phyloP scores from a whole-genome alignment of 1,140 invertebrate genomes.

The Drosophila nasuta region DNA sequence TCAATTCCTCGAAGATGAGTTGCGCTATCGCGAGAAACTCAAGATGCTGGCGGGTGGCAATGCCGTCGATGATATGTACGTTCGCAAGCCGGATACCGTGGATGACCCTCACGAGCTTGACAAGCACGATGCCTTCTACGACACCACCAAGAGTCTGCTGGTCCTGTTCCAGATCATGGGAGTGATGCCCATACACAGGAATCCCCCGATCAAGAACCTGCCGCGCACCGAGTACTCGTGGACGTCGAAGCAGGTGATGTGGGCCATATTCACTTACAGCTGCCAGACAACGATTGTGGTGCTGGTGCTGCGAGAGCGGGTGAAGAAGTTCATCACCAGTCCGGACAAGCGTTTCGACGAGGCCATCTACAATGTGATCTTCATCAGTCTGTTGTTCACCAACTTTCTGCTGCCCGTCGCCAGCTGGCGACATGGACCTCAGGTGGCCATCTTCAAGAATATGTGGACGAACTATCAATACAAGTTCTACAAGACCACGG shows the following conservation, averaged over 20 bases:
- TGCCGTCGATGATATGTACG: constrained; percentile 67
- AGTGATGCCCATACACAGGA: constrained; percentile 89
- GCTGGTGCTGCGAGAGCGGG: constrained; percentile 86
- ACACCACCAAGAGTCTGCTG: constrained; percentile 88
- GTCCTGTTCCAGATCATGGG: constrained; percentile 90
- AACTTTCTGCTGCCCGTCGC: constrained; percentile 89
- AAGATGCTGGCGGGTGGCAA: constrained; percentile 67
- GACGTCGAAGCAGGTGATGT: constrained; percentile 87
- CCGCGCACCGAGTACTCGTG: constrained; percentile 87
- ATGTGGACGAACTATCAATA: constrained; percentile 91
- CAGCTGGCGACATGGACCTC: constrained; percentile 88
- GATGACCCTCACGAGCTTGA: constrained; percentile 85
- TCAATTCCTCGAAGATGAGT: constrained; percentile 81
- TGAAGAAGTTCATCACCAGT: constrained; percentile 86
- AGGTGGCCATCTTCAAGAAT: constrained; percentile 90
- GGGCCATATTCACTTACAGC: constrained; percentile 87
- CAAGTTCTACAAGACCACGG: constrained; percentile 88
- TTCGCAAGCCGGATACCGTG: constrained; percentile 72
- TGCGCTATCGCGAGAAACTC: constrained; percentile 77
- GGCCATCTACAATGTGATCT: constrained; percentile 89
- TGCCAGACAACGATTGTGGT: constrained; percentile 86
- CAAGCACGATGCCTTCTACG: constrained; percentile 88
- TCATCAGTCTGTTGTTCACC: constrained; percentile 89
- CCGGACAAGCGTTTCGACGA: constrained; percentile 89
- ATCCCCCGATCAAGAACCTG: constrained; percentile 85